phyloP scores from a whole-genome alignment of 2,888 invertebrate species.

The Drosophila macrospina region DNA sequence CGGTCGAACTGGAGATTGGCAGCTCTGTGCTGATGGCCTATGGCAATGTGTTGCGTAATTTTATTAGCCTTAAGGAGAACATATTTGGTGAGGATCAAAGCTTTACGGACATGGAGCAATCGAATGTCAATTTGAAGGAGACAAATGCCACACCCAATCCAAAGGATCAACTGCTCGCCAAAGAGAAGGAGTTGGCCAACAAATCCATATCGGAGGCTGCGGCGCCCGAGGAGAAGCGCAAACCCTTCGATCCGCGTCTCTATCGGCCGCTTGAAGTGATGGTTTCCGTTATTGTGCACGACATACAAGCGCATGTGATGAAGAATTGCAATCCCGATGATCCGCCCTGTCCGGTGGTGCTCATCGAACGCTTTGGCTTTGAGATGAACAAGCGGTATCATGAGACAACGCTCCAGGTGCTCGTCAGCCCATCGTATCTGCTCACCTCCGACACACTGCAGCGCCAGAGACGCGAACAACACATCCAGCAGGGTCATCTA shows the following conservation, averaged over 20 bases:
- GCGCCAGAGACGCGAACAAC: conserved; percentile 89
- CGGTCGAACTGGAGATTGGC: conserved; percentile 96
- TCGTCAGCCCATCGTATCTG: conserved; percentile 95
- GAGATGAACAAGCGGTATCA: conserved; percentile 98
- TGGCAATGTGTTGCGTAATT: conserved; percentile 95
- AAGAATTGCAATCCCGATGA: conserved; percentile 94
- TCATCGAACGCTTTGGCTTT: conserved; percentile 96
- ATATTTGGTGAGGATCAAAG: conserved; percentile 98
- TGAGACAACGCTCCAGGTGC: conserved; percentile 95
- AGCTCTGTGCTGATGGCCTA: conserved; percentile 96
- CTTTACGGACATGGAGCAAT: conserved; percentile 95
- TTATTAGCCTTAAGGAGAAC: conserved; percentile 97
- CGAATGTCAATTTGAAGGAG: conserved; percentile 86
- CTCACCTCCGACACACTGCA: conserved; percentile 91
- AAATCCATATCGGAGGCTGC: conserved; percentile 85
- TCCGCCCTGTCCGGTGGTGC: conserved; percentile 95
- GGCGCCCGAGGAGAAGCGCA: conserved; percentile 87
- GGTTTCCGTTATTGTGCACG: conserved; percentile 96
- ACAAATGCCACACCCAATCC: conserved; percentile 83
- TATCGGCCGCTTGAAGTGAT: conserved; percentile 96
- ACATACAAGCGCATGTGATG: conserved; percentile 95
- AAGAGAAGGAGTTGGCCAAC: conserved; percentile 83
- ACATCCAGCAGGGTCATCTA: conserved; percentile 93
- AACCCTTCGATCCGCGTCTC: conserved; percentile 93
- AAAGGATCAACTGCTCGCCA: conserved; percentile 85